Evolutionary conservation across 2,113 vertebrate genomes (phyloP), one percentile per base, ranked within the genome.

Genomic region (Ornithorhynchus anatinus): DNA sequence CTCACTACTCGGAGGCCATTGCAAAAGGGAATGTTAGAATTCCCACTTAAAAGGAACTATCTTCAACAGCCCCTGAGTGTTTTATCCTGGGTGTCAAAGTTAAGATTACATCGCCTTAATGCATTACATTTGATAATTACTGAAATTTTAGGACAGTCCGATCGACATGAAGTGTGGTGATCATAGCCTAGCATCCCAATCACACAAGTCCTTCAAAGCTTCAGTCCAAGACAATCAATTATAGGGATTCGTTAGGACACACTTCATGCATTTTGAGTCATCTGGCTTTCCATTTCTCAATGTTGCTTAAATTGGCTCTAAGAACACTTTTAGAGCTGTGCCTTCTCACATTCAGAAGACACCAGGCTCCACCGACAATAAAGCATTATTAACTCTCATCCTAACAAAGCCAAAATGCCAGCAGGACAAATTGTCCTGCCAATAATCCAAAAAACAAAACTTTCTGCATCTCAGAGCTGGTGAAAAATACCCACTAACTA

Each of bases 311-410:
- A 38, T 66, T 74, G 80, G 65, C n/a, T 15, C 43, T 25, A 27
- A 57, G 58, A 79, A 76, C 40, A 71, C 61, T 65, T 81, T 87
- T 79, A 72, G 61, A 85, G 61, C 74, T 64, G 74, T 65, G 37
- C 66, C 72, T 45, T 65, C 79, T 80, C 65, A 51, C 31, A 62
- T 68, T 45, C 44, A 40, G 44, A 71, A 59, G 32, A 35, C 68
- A 22, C 62, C 65, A 71, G n/a, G 38, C 23, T 56, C 77, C 39
- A 33, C 42, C 35, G 51, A 79, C 58, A 69, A 69, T 69, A 29
- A 62, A 74, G 76, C 70, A 61, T 47, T 79, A 73, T 60, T 68
- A 80, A 78, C 54, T 77, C 68, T 35, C 29, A 59, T 38, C 71
- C 54, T 79, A 70, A 76, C 69, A 83, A 65, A 80, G 74, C 48